Conservation (phyloP, 2,113 vertebrate species). For the Procavia capensis region DNA sequence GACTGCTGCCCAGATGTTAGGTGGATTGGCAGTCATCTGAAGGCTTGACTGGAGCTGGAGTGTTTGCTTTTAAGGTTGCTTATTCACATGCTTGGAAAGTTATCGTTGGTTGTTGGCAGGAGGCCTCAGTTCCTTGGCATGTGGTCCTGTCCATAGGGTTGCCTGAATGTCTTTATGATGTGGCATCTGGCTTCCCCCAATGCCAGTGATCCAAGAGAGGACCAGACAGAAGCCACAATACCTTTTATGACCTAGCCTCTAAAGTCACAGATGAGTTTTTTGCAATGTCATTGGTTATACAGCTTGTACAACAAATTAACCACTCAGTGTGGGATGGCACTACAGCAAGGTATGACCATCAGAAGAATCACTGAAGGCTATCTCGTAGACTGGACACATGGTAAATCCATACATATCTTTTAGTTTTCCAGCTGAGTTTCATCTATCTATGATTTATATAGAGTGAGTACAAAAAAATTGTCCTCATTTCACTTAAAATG, state of each 20-base stretch:
- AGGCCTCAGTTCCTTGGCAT: neutral
- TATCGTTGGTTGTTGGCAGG: no score
- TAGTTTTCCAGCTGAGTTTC: neutral
- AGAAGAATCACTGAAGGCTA: no score
- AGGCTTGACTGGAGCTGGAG: neutral
- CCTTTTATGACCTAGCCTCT: no score
- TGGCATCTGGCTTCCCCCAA: neutral
- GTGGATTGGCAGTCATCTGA: neutral
- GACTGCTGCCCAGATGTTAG: neutral
- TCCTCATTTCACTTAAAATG: neutral
- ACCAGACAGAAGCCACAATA: neutral
- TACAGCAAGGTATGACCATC: no score
- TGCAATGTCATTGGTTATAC: no score
- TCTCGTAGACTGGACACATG: neutral
- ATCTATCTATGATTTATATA: neutral
- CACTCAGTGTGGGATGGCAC: no score
- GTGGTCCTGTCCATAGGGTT: neutral
- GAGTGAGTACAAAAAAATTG: neutral
- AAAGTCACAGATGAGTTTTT: no score
- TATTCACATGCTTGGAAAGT: neutral
- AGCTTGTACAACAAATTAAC: no score
- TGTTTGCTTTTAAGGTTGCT: neutral
- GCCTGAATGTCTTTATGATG: neutral
- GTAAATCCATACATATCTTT: no score
- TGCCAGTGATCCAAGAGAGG: neutral